Evolutionary conservation across 2,888 invertebrate genomes (phyloP).

Genomic region (Cephus runcator): DNA sequence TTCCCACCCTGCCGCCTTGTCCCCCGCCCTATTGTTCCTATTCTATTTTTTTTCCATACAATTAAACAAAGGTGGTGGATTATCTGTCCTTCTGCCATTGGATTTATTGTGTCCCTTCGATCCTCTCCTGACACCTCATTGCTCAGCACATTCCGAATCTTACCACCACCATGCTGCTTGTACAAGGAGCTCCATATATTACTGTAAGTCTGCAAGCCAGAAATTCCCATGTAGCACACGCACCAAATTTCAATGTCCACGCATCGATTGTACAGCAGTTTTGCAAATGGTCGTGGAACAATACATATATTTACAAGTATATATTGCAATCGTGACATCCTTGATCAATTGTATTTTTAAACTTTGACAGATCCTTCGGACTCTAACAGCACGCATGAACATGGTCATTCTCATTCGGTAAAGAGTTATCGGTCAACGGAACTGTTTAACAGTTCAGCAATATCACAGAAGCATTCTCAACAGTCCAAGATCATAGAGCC

Average conservation of each 20-base stretch:
- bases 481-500: conserved; percentile 57
- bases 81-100: conserved; percentile 62
- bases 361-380: not conserved
- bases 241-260: not conserved
- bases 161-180: conserved; percentile 63
- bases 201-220: conserved; percentile 61
- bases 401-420: conserved; percentile 8
- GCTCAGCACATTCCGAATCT: conserved; percentile 63
- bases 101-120: conserved; percentile 63
- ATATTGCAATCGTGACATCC: not conserved
- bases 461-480: conserved; percentile 36
- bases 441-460: conserved; percentile 25
- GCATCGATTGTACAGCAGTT: not conserved
- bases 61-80: conserved; percentile 57
- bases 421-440: conserved; percentile 31
- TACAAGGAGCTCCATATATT: conserved; percentile 61
- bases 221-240: conserved; percentile 7
- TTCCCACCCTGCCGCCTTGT: not conserved
- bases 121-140: conserved; percentile 63
- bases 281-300: not conserved
- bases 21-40: not conserved
- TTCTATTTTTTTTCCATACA: not conserved
- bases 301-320: not conserved
- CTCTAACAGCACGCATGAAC: not conserved
- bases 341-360: conserved; percentile 15